Percentiles rank a stretch among this genome's conserved stretches.
Evolutionary conservation across 2,113 vertebrate species (phyloP).

Genomic region (Rattus rattus): DNA sequence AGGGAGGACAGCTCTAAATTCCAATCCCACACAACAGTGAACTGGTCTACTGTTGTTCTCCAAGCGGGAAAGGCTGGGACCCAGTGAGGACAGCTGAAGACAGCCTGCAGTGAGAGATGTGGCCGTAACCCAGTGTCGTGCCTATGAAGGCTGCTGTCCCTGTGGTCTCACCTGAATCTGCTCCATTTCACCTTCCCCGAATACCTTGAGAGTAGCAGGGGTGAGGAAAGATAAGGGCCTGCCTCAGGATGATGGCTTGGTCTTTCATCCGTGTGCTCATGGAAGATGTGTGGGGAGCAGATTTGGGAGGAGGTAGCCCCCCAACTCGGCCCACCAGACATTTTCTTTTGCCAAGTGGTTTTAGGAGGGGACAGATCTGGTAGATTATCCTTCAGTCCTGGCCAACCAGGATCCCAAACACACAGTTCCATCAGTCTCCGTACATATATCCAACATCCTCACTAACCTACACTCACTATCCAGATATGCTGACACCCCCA

Average conservation of each 20-base stretch:
- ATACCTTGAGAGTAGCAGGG: neutral
- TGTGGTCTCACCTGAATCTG: neutral
- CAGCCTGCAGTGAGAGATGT: neutral
- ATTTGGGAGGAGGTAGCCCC: neutral
- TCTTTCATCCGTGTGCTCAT: neutral
- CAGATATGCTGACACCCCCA: accelerated
- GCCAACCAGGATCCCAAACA: neutral
- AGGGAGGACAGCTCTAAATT: neutral
- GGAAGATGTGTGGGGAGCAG: neutral
- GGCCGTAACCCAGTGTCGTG: neutral
- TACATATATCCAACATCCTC: accelerated
- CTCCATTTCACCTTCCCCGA: neutral
- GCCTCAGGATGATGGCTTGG: neutral
- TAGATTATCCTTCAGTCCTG: neutral
- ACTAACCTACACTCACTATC: accelerated
- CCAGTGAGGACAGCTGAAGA: neutral
- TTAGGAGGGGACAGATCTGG: neutral
- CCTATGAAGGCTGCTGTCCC: neutral
- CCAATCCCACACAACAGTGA: neutral
- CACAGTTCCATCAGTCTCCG: neutral
- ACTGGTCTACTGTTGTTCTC: neutral
- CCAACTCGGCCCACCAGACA: neutral
- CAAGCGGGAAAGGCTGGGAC: accelerated
- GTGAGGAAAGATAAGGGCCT: neutral
- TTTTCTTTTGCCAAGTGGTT: neutral